A percentile compares a stretch with the other conserved stretches of the same genome.
Evolutionary conservation across 1,140 invertebrate genomes (phyloP).

Genomic region (Zaprionus davidi): DNA sequence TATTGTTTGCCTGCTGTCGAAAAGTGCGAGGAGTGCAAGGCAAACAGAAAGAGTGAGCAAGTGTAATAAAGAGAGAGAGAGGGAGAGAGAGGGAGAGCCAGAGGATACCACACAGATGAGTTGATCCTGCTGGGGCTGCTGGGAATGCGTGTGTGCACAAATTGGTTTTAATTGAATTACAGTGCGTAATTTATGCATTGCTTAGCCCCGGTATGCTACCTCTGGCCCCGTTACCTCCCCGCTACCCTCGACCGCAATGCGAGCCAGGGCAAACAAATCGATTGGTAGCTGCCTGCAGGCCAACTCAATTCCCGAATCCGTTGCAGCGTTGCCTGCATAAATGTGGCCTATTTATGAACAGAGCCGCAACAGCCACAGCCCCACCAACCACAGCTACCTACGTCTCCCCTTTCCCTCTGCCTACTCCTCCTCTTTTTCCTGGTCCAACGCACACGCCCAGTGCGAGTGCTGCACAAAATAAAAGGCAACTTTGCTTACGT

Average conservation of each 20-base stretch:
- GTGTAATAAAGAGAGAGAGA: too few species aligned
- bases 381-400: neutral
- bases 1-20: conserved; percentile 15
- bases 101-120: neutral
- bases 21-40: conserved; percentile 50
- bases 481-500: neutral
- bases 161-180: conserved; percentile 79
- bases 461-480: too few species aligned
- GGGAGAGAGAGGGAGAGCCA: neutral
- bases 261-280: conserved; percentile 36
- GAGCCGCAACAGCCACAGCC: conserved; percentile 5
- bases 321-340: conserved; percentile 41
- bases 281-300: conserved; percentile 22
- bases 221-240: neutral
- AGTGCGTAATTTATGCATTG: conserved; percentile 77
- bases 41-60: conserved; percentile 13
- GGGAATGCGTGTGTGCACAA: conserved; percentile 53
- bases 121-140: conserved; percentile 21
- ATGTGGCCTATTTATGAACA: conserved; percentile 48
- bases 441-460: neutral
- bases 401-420: neutral
- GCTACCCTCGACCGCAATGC: neutral
- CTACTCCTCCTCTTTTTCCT: neutral
- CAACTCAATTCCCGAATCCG: conserved; percentile 15
- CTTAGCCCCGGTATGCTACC: conserved; percentile 30